Percentiles rank a stretch among this genome's conserved stretches.
These are phyloP conservation scores for Drosophila grimshawi DNA, from an alignment of 1,140 invertebrate species.

Conservation along the genomic window DNA sequence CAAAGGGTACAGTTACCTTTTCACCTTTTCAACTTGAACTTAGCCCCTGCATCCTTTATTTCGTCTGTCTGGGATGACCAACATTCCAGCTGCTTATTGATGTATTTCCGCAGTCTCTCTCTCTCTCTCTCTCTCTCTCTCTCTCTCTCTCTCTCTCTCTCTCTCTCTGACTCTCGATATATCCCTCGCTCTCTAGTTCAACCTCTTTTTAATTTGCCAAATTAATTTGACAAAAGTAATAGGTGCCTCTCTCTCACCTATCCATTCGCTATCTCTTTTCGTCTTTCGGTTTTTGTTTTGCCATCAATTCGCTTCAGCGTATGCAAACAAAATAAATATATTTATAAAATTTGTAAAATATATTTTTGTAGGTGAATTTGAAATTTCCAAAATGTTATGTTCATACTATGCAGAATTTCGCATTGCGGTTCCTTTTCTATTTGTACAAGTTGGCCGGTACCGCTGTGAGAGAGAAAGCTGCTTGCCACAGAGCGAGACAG, in stretches of 20 bases:
- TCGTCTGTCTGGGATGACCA: slow-evolving; percentile 39
- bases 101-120: background rate
- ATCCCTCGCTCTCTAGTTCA: background rate
- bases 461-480: slow-evolving; percentile 15
- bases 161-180: too few relatives aligned
- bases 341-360: slow-evolving; percentile 30
- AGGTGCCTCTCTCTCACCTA: background rate
- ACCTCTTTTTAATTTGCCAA: slow-evolving; percentile 64
- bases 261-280: background rate
- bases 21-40: slow-evolving; percentile 40
- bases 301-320: background rate
- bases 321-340: background rate
- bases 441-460: slow-evolving; percentile 7
- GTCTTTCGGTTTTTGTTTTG: background rate
- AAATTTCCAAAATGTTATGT: slow-evolving; percentile 44
- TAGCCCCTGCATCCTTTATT: slow-evolving; percentile 14
- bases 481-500: background rate
- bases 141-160: background rate
- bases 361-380: slow-evolving; percentile 1
- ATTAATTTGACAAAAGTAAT: slow-evolving; percentile 63
- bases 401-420: slow-evolving; percentile 38
- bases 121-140: background rate
- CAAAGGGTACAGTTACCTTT: slow-evolving; percentile 49
- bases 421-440: slow-evolving; percentile 31
- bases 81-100: slow-evolving; percentile 48